Conservation (phyloP, 2,888 invertebrate species). For the Spicauda simplicius region DNA sequence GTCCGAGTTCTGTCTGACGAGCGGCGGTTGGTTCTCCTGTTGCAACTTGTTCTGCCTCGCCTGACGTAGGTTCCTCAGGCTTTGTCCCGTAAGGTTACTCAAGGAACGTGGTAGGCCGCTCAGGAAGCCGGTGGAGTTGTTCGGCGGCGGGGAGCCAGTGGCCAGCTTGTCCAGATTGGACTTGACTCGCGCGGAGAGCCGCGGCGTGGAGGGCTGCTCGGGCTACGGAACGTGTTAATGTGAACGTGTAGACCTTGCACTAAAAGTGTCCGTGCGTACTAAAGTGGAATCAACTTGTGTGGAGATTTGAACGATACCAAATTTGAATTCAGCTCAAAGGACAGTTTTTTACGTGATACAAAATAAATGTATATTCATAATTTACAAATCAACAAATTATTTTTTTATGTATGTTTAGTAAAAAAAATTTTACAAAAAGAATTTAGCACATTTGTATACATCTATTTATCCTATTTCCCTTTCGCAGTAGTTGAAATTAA, state of each 20-base stretch:
- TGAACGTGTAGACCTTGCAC: background rate
- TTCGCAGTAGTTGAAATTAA: too few relatives aligned
- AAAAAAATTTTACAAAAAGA: too few relatives aligned
- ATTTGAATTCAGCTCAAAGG: constrained; percentile 11
- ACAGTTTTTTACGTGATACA: background rate
- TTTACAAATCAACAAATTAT: too few relatives aligned
- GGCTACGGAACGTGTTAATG: constrained; percentile 25
- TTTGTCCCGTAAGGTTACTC: constrained; percentile 79
- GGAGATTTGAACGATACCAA: constrained; percentile 15
- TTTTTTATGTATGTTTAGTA: too few relatives aligned
- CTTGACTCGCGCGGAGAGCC: constrained; percentile 43
- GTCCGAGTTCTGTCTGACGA: constrained; percentile 66
- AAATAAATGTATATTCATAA: too few relatives aligned
- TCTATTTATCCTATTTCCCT: too few relatives aligned
- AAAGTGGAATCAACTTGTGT: constrained; percentile 1
- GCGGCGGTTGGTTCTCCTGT: constrained; percentile 59
- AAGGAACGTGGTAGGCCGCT: constrained; percentile 76
- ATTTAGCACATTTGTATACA: too few relatives aligned
- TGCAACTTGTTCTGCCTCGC: constrained; percentile 55
- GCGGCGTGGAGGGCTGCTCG: constrained; percentile 44
- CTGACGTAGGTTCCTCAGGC: constrained; percentile 66
- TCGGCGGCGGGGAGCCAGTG: constrained; percentile 38
- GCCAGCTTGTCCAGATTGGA: constrained; percentile 43
- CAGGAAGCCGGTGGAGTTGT: constrained; percentile 59
- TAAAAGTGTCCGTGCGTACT: background rate